Evolutionary conservation across 1,140 invertebrate genomes (phyloP).

Genomic region (Babylonia areolata): DNA sequence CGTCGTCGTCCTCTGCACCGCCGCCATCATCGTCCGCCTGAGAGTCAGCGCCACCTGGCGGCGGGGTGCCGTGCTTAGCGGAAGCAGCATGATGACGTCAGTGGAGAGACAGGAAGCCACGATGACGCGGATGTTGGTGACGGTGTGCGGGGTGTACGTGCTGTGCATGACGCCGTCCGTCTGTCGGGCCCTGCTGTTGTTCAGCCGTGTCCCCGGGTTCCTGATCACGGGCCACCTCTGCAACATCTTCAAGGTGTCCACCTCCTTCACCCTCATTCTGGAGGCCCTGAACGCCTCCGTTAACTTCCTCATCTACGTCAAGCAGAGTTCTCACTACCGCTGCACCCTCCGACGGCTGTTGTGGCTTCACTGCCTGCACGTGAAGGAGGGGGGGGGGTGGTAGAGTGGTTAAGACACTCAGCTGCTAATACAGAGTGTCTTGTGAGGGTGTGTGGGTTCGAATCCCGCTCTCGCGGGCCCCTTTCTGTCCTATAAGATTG

Average conservation of each 20-base stretch:
- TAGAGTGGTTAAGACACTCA: too few relatives aligned
- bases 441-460: too few relatives aligned
- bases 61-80: background rate
- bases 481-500: too few relatives aligned
- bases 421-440: too few relatives aligned
- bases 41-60: background rate
- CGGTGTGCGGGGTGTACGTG: background rate
- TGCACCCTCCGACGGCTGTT: background rate
- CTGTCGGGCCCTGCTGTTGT: background rate
- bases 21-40: conserved; percentile 12
- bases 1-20: conserved; percentile 16
- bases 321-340: background rate
- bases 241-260: conserved; percentile 3
- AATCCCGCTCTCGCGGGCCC: too few relatives aligned
- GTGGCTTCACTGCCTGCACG: too few relatives aligned
- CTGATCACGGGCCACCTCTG: background rate
- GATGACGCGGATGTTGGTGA: conserved; percentile 7
- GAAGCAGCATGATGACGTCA: background rate
- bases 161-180: background rate
- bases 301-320: background rate
- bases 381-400: too few relatives aligned
- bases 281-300: background rate
- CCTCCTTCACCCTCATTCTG: background rate
- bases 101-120: background rate
- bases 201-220: background rate